Percentiles rank a stretch among this genome's conserved stretches.
phyloP scores from a whole-genome alignment of 2,888 invertebrate genomes.

The Acrobasis suavella region DNA sequence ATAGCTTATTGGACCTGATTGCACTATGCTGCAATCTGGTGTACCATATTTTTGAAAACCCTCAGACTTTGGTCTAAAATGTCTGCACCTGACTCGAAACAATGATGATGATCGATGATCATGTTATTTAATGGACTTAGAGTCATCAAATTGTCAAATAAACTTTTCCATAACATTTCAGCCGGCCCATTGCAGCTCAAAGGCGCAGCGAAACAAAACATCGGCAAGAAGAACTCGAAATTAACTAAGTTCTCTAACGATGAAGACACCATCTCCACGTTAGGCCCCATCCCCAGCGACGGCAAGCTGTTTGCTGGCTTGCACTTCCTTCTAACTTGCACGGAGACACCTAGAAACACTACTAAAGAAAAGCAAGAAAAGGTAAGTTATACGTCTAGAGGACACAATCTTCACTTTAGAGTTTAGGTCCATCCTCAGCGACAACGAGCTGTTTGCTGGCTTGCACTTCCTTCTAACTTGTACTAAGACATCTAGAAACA shows the following conservation, averaged over 20 bases:
- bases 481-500: conserved; percentile 64
- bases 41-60: too few relatives aligned
- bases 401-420: too few relatives aligned
- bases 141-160: too few relatives aligned
- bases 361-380: conserved; percentile 43
- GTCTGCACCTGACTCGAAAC: too few relatives aligned
- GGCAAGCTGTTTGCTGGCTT: conserved; percentile 78
- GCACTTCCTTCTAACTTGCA: conserved; percentile 83
- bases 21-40: too few relatives aligned
- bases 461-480: conserved; percentile 83
- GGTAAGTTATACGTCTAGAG: conserved; percentile 32
- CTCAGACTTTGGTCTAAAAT: too few relatives aligned
- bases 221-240: conserved; percentile 77
- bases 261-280: conserved; percentile 64
- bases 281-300: conserved; percentile 83
- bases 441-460: conserved; percentile 76
- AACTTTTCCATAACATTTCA: too few relatives aligned
- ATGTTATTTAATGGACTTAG: too few relatives aligned
- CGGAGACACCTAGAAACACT: conserved; percentile 60
- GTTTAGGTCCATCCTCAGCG: conserved; percentile 82
- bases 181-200: conserved; percentile 76
- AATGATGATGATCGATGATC: too few relatives aligned
- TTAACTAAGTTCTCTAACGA: conserved; percentile 65
- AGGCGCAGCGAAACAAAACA: conserved; percentile 77
- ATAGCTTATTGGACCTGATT: too few relatives aligned